Conservation (phyloP, 2,113 vertebrate species). For the Todiramphus chloris region DNA sequence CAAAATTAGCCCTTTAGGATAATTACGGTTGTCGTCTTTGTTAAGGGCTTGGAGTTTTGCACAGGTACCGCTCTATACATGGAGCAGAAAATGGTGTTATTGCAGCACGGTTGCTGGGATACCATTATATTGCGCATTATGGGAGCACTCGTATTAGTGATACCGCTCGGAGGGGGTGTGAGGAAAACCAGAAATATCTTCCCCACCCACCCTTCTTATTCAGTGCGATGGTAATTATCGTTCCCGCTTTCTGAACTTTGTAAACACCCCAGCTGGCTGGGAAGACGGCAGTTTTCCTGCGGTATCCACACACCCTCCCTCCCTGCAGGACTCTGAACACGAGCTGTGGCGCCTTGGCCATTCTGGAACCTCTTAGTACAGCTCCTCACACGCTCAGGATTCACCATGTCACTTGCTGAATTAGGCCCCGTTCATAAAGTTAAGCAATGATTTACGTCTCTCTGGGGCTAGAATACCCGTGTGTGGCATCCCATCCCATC, state of each 20-base stretch:
- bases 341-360: fast-evolving
- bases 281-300: neutral
- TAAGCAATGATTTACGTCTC: neutral
- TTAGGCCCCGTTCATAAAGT: neutral
- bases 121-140: neutral
- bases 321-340: neutral
- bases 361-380: neutral
- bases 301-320: neutral
- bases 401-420: neutral
- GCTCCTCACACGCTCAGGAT: neutral
- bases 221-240: neutral
- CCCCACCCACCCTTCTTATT: neutral
- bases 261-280: neutral
- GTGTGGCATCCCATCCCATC: neutral
- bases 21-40: neutral
- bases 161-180: neutral
- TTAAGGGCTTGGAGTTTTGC: neutral
- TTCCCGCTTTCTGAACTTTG: neutral
- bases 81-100: neutral
- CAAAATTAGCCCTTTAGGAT: neutral
- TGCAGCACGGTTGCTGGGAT: neutral
- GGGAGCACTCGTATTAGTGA: neutral
- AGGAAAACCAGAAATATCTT: conserved; percentile 13
- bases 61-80: neutral
- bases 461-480: neutral